Evolutionary conservation across 2,113 vertebrate genomes (phyloP), one percentile per base, ranked within the genome.

Genomic region (Platanista minor): DNA sequence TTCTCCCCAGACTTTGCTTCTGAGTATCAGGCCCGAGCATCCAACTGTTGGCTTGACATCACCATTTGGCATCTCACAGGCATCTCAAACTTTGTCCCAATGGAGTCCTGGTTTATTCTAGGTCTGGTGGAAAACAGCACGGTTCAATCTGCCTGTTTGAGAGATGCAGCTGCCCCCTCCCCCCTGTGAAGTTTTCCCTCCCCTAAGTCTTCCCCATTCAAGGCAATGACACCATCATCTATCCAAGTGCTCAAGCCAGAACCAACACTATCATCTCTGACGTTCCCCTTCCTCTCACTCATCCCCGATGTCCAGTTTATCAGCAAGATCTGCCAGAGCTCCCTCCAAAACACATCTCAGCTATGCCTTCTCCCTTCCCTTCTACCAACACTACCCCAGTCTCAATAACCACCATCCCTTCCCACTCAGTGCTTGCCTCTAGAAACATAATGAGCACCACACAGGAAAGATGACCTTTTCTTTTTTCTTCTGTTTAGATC

Each of bases 1-100:
- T 91, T 74, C 67, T 75, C 31, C 23, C 41, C 52, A 61, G 36
- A 62, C 57, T 36, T 93, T 39, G 49, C 62, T 95, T 95, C 61
- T 89, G 87, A 62, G 59, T 21, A 15, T 1, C 4, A 59, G 77
- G 21, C n/a, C 13, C 14, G 9, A 43, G 13, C n/a, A 41, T 71
- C 59, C 46, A 87, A 7, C 27, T 52, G 23, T 78, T 41, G 82
- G 43, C 23, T 71, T 54, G 78, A 88, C 43, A 14, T 41, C 12
- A 29, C 72, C 11, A 61, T 59, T 61, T 81, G 88, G 39, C 84
- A 29, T 71, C 54, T 52, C n/a, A 8, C 5, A 49, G 39, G 62
- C 41, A 36, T 83, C 66, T 90, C 54, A 49, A 23, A 59, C 57
- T 23, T 2, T 36, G 27, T 82, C 39, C 17, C 74, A 39, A 39